phyloP scores from a whole-genome alignment of 2,888 invertebrate species.

The Altica lythri region DNA sequence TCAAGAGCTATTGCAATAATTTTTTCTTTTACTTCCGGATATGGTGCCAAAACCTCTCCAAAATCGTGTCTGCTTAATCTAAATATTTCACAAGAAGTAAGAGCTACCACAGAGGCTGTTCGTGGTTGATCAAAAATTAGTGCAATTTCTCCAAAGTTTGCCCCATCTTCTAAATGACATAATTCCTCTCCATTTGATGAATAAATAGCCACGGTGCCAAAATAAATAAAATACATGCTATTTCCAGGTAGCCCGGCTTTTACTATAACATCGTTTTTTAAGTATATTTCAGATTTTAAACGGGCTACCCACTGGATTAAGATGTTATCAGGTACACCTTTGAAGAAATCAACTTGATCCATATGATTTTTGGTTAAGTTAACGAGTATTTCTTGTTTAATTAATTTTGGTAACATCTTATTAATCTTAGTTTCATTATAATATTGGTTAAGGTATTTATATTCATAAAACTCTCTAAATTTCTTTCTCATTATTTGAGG shows the following conservation, averaged over 20 bases:
- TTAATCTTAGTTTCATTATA: conserved; percentile 54
- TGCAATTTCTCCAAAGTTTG: conserved; percentile 59
- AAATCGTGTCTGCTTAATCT: conserved; percentile 54
- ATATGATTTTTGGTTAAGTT: conserved; percentile 52
- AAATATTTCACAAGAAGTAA: conserved; percentile 57
- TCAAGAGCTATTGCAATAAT: conserved; percentile 9
- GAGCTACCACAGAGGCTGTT: conserved; percentile 55
- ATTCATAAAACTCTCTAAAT: conserved; percentile 53
- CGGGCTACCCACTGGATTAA: conserved; percentile 11
- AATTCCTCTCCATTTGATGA: conserved; percentile 54
- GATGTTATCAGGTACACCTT: conserved; percentile 34
- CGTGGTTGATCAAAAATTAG: conserved; percentile 55
- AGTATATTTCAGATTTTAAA: conserved; percentile 23
- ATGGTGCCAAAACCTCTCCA: conserved; percentile 49
- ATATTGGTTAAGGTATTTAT: conserved; percentile 53
- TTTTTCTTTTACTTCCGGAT: conserved; percentile 49
- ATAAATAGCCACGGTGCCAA: conserved; percentile 45
- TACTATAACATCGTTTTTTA: conserved; percentile 19
- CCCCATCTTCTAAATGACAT: conserved; percentile 58
- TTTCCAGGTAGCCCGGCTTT: conserved; percentile 16
- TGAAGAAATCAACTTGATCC: conserved; percentile 53
- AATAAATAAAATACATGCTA: conserved; percentile 26
- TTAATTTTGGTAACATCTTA: conserved; percentile 40
- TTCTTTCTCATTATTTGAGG: conserved; percentile 51
- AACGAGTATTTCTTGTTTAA: conserved; percentile 51